Percentiles rank a stretch among this genome's conserved stretches.
These are phyloP conservation scores for Drosophila paranaensis DNA, from an alignment of 2,888 invertebrate species.

Conservation along the genomic window DNA sequence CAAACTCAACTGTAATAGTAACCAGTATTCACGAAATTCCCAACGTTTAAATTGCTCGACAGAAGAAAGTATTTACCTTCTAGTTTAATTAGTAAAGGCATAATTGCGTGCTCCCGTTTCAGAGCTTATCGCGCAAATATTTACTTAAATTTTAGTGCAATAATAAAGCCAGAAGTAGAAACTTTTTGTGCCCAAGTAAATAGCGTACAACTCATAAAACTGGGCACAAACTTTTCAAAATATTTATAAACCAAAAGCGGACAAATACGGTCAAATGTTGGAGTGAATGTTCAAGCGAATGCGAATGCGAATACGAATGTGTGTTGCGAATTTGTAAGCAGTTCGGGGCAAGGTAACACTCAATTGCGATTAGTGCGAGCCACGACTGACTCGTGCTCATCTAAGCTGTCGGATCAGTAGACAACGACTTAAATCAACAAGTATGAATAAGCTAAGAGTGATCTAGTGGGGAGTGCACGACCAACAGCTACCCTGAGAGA, in stretches of 20 bases:
- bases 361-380: slow-evolving; percentile 21
- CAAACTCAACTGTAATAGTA: not conserved
- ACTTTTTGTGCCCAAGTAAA: not conserved
- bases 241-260: slow-evolving; percentile 16
- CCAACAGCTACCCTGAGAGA: not conserved
- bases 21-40: not conserved
- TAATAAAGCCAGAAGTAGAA: slow-evolving; percentile 20
- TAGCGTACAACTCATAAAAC: slow-evolving; percentile 1
- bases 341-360: slow-evolving; percentile 27
- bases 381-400: slow-evolving; percentile 11
- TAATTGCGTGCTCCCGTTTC: slow-evolving; percentile 22
- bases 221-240: slow-evolving; percentile 25
- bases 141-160: slow-evolving; percentile 35
- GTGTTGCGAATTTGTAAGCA: slow-evolving; percentile 41
- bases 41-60: not conserved
- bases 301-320: slow-evolving; percentile 9
- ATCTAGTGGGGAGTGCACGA: not conserved
- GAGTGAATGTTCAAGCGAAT: slow-evolving; percentile 10
- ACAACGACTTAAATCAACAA: slow-evolving; percentile 22
- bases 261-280: slow-evolving; percentile 18
- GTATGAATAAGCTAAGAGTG: not conserved
- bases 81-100: slow-evolving; percentile 11
- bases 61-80: slow-evolving; percentile 7
- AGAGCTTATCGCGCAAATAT: slow-evolving; percentile 41
- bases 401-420: slow-evolving; percentile 12